A percentile compares a stretch with the other conserved stretches of the same genome.
Conservation (phyloP, 2,797 vertebrate species). For the Lagocephalus sceleratus region DNA sequence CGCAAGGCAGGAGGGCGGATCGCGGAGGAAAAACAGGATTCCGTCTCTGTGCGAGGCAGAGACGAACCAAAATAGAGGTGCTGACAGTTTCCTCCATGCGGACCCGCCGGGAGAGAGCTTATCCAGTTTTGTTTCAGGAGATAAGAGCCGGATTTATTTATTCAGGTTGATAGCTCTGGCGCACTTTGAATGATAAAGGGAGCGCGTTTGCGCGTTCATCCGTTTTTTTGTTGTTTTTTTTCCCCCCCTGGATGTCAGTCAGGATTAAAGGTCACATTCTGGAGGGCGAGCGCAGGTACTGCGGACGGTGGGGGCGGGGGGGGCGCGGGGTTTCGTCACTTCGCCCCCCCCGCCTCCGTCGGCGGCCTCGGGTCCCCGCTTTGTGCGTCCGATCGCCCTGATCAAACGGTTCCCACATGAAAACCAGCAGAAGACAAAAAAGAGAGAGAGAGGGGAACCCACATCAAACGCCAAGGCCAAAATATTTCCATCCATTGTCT, state of each 20-base stretch:
- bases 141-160: slow-evolving; percentile 71
- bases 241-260: slow-evolving; percentile 61
- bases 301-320: too few relatives aligned
- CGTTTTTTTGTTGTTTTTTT: too few relatives aligned
- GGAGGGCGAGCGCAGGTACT: slow-evolving; percentile 39
- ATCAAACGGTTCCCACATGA: slow-evolving; percentile 38
- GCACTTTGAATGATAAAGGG: slow-evolving; percentile 65
- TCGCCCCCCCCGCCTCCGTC: slow-evolving; percentile 16
- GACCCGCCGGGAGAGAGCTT: slow-evolving; percentile 61
- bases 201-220: slow-evolving; percentile 43
- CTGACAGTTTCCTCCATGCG: slow-evolving; percentile 69
- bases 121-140: slow-evolving; percentile 56
- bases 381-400: slow-evolving; percentile 29
- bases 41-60: slow-evolving; percentile 49
- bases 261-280: slow-evolving; percentile 68
- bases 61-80: slow-evolving; percentile 65
- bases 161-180: slow-evolving; percentile 67
- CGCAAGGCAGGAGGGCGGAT: slow-evolving; percentile 55
- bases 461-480: slow-evolving; percentile 51
- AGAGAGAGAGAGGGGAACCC: too few relatives aligned
- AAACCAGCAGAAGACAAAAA: slow-evolving; percentile 6
- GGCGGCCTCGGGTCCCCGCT: slow-evolving; percentile 12
- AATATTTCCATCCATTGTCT: slow-evolving; percentile 60
- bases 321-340: slow-evolving; percentile 7
- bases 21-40: slow-evolving; percentile 70